A percentile compares a stretch with the other conserved stretches of the same genome.
Evolutionary conservation across 2,797 vertebrate genomes (phyloP).

Genomic region (Coilia nasus): DNA sequence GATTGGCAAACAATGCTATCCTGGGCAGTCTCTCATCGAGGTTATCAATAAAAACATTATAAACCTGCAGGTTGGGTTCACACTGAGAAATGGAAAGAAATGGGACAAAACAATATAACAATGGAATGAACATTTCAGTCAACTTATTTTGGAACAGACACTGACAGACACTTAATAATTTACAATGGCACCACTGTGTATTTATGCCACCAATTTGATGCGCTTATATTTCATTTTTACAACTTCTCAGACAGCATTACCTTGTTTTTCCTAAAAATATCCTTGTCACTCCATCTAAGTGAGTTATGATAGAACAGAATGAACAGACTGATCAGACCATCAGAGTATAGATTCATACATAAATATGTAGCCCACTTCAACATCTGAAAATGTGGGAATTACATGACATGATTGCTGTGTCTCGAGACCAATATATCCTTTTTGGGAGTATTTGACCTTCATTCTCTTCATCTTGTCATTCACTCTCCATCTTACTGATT

Average conservation of each 20-base stretch:
- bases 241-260: too few species aligned
- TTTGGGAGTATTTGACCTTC: too few species aligned
- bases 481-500: too few species aligned
- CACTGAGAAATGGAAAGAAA: constrained; percentile 72
- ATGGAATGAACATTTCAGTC: neutral
- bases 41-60: constrained; percentile 93
- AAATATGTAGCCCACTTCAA: neutral
- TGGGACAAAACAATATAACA: neutral
- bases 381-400: neutral
- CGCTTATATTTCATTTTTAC: neutral
- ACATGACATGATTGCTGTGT: neutral
- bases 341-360: neutral
- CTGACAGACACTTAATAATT: too few species aligned
- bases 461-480: too few species aligned
- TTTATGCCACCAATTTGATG: neutral
- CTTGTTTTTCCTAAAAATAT: neutral
- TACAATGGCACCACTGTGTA: neutral
- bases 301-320: neutral
- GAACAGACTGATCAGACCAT: neutral
- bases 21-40: constrained; percentile 88
- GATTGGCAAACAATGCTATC: constrained; percentile 88
- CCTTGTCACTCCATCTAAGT: neutral
- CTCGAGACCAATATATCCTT: neutral
- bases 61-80: constrained; percentile 91
- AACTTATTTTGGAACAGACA: too few species aligned